Conservation (phyloP, 1,140 invertebrate species). For the Chymomyza costata region DNA sequence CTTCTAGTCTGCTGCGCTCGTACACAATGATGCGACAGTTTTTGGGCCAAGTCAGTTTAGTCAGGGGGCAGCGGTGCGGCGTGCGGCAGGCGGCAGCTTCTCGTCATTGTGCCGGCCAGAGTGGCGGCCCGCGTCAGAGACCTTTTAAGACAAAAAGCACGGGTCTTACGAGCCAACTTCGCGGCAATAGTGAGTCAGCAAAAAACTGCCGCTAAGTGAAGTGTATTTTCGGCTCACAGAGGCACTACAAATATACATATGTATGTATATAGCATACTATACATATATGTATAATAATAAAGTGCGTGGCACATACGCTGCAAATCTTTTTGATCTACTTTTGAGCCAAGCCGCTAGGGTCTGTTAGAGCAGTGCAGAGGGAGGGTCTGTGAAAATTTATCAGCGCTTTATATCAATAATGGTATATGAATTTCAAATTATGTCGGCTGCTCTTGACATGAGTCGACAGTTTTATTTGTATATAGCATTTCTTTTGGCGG, state of each 20-base stretch:
- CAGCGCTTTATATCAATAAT: conserved; percentile 65
- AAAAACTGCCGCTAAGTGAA: conserved; percentile 26
- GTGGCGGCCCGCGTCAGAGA: conserved; percentile 35
- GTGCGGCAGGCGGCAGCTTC: conserved; percentile 27
- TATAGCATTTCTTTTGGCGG: not conserved
- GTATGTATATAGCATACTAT: too few relatives aligned
- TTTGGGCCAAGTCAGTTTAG: not conserved
- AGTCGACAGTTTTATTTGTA: conserved; percentile 27
- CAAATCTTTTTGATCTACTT: conserved; percentile 51
- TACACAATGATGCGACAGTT: conserved; percentile 58
- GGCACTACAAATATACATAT: not conserved
- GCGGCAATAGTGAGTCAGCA: conserved; percentile 57
- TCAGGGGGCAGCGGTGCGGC: conserved; percentile 9
- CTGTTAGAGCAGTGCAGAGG: too few relatives aligned
- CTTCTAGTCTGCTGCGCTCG: conserved; percentile 64
- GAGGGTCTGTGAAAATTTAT: conserved; percentile 55
- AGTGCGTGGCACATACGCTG: conserved; percentile 14
- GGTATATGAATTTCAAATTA: conserved; percentile 56
- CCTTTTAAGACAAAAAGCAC: conserved; percentile 55
- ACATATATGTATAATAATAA: conserved; percentile 4
- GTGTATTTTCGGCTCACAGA: conserved; percentile 31
- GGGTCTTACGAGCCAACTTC: conserved; percentile 66
- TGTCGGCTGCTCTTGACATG: conserved; percentile 29
- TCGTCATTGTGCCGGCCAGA: not conserved
- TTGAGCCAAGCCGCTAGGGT: conserved; percentile 15